These are phyloP conservation scores for Anguilla marmorata DNA, from an alignment of 2,797 vertebrate species.

Conservation along the genomic window DNA sequence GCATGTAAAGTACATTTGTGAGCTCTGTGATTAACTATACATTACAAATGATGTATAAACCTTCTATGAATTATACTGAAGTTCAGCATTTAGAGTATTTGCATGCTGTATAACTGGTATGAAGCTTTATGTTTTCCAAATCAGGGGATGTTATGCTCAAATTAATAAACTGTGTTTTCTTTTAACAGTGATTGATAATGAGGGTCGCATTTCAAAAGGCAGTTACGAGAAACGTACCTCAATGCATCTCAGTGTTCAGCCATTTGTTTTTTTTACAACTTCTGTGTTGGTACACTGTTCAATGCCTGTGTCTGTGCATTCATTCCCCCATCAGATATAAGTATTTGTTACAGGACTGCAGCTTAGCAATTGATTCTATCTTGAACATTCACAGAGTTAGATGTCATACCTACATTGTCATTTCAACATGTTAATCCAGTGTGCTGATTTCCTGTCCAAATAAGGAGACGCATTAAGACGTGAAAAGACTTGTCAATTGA, in stretches of 20 bases:
- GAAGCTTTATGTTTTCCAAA: neutral
- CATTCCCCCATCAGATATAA: neutral
- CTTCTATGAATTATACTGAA: neutral
- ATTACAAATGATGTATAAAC: neutral
- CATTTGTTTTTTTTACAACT: neutral
- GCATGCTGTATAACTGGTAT: conserved; percentile 13
- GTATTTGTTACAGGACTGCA: neutral
- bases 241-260: neutral
- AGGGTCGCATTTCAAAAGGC: neutral
- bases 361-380: neutral
- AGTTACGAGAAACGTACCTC: neutral
- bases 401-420: neutral
- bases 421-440: neutral
- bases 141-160: neutral
- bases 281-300: neutral
- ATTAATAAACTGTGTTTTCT: conserved; percentile 27
- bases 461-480: neutral
- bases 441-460: neutral
- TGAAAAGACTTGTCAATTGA: neutral
- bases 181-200: neutral
- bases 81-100: conserved; percentile 3
- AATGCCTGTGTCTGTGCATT: neutral
- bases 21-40: neutral
- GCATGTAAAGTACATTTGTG: neutral
- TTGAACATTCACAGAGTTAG: neutral